phyloP scores from a whole-genome alignment of 2,113 vertebrate species.

The Hydrolagus affinis region DNA sequence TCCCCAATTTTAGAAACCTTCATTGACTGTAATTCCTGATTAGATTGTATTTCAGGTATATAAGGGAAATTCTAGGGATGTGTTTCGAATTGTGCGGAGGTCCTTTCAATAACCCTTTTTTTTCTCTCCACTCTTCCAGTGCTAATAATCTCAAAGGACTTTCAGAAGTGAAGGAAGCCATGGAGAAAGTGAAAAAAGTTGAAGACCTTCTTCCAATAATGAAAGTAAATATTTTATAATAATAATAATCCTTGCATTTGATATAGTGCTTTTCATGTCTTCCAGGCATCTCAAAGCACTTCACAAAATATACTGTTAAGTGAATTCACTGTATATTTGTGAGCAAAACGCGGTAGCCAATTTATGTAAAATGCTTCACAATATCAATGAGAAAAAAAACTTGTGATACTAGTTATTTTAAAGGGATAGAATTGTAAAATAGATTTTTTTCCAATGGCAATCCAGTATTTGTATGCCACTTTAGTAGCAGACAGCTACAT shows the following conservation, averaged over 20 bases:
- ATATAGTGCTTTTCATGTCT: too few species aligned
- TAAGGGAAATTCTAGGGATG: not conserved
- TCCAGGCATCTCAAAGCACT: too few species aligned
- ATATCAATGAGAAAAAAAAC: not conserved
- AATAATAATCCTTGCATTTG: too few species aligned
- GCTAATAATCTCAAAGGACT: slow-evolving; percentile 84
- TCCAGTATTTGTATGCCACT: too few species aligned
- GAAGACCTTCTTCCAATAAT: slow-evolving; percentile 97
- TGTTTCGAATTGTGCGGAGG: not conserved
- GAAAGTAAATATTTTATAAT: slow-evolving; percentile 77
- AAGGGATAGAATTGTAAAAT: too few species aligned
- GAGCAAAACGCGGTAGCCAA: too few species aligned
- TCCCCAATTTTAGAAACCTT: not conserved
- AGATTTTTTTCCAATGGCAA: too few species aligned
- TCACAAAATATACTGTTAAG: too few species aligned
- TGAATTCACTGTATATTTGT: too few species aligned
- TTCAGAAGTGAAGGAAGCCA: slow-evolving; percentile 79
- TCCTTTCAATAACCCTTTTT: not conserved
- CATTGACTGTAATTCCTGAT: not conserved
- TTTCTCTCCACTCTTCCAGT: slow-evolving; percentile 44
- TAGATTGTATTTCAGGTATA: not conserved
- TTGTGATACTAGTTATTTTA: too few species aligned
- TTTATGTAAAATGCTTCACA: not conserved
- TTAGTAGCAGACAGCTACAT: too few species aligned
- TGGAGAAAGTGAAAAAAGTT: slow-evolving; percentile 88